Evolutionary conservation across 2,113 vertebrate species (phyloP), one percentile per base, ranked within the genome.

Genomic region (Cygnus atratus): DNA sequence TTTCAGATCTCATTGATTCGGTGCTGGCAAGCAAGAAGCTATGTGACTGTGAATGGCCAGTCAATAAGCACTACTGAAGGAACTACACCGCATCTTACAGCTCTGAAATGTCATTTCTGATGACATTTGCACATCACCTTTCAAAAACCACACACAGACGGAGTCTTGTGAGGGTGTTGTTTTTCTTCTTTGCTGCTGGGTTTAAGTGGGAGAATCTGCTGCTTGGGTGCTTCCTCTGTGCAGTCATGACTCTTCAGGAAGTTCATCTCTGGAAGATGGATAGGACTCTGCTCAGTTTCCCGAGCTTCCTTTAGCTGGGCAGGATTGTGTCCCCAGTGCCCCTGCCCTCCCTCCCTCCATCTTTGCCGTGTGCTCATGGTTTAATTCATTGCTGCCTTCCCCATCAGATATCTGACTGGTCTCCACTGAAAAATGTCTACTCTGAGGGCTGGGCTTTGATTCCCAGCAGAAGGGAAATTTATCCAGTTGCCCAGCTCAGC

Each of bases 361-460:
- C 6, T 9, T 21, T 62, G 28, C 59, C 1, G 0, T 3, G 16
- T 7, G 28, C 33, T 78, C n/a, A 31, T 9, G 25, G 17, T 46
- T 52, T 28, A 20, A 33, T 59, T 59, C 25, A 12, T 14, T n/a
- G 37, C 54, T 22, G 2, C 62, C 48, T 75, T 55, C 21, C 29
- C 70, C 26, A 63, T 48, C 35, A 92, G n/a, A 22, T 31, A 55
- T 16, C 21, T 73, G 35, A 1, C 15, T 5, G 2, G 5, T 26
- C 59, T 65, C 35, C 1, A 0, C 43, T 2, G 2, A 26, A 18
- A 2, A 1, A 10, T n/a, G 26, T 14, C 52, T 50, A 20, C 5
- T 22, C 33, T 43, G 35, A 68, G 26, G 14, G 6, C 7, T 72
- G 22, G 46, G 14, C 37, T 68, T 77, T 24, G 3, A 58, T 44